Evolutionary conservation across 2,797 vertebrate genomes (phyloP).

Genomic region (Halcyon chelicuti): DNA sequence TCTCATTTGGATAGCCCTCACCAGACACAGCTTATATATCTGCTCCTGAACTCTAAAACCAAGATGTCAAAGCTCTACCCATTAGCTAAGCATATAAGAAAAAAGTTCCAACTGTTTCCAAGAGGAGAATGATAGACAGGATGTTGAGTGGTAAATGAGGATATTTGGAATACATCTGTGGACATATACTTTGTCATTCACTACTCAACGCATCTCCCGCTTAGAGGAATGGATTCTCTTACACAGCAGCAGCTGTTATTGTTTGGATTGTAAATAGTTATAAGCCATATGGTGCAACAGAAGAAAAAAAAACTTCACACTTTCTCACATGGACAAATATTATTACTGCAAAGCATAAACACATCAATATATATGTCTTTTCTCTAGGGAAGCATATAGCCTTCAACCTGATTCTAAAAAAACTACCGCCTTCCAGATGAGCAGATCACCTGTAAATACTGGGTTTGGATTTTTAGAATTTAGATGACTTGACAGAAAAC

Average conservation of each 20-base stretch:
- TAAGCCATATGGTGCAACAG: slow-evolving; percentile 80
- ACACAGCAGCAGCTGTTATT: slow-evolving; percentile 76
- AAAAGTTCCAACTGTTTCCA: not conserved
- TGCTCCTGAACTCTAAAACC: not conserved
- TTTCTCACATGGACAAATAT: slow-evolving; percentile 81
- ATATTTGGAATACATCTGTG: slow-evolving; percentile 39
- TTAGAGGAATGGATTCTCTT: slow-evolving; percentile 62
- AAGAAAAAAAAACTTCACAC: slow-evolving; percentile 72
- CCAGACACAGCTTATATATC: not conserved
- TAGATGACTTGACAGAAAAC: not conserved
- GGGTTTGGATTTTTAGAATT: not conserved
- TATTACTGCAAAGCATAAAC: slow-evolving; percentile 79
- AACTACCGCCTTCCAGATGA: slow-evolving; percentile 3
- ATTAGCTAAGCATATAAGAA: not conserved
- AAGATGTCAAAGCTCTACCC: not conserved
- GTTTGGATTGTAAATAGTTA: slow-evolving; percentile 78
- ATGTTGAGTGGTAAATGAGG: slow-evolving; percentile 19
- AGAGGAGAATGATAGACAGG: slow-evolving; percentile 12
- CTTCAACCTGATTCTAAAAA: slow-evolving; percentile 53
- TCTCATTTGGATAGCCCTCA: not conserved
- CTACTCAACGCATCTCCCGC: slow-evolving; percentile 59
- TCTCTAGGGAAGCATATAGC: slow-evolving; percentile 59
- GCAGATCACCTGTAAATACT: slow-evolving; percentile 52
- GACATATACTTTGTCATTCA: slow-evolving; percentile 35
- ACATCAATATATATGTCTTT: slow-evolving; percentile 68